Conservation (phyloP, 2,113 vertebrate genomes). For the Chloroceryle aenea region DNA sequence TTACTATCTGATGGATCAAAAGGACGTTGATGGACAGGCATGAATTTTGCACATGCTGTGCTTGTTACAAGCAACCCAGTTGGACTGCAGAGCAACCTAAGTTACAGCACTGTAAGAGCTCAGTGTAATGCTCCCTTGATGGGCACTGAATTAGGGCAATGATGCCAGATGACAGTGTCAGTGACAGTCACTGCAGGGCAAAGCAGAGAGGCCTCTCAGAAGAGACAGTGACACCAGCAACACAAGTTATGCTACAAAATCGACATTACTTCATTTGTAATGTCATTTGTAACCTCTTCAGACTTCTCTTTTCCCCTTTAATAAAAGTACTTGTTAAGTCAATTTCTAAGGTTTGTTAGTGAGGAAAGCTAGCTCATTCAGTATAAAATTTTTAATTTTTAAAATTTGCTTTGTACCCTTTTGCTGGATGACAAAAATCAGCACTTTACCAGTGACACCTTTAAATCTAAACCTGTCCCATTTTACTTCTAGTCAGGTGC, state of each 20-base stretch:
- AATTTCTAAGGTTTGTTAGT: not conserved
- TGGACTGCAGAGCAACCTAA: not conserved
- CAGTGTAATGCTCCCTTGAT: not conserved
- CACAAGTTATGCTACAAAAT: not conserved
- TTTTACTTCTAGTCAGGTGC: not conserved
- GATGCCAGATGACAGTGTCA: not conserved
- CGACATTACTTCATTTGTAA: not conserved
- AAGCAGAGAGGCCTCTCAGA: not conserved
- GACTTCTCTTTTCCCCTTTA: not conserved
- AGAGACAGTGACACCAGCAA: not conserved
- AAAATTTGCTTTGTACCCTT: not conserved
- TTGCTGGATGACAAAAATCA: not conserved
- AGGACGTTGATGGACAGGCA: not conserved
- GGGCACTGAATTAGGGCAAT: not conserved
- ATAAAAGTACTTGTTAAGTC: not conserved
- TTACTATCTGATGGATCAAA: not conserved
- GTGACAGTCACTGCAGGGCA: not conserved
- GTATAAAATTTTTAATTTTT: not conserved
- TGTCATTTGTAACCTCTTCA: not conserved
- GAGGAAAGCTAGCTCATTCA: not conserved
- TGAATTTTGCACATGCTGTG: not conserved
- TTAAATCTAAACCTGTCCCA: not conserved
- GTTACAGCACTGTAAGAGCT: not conserved
- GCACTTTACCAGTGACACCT: not conserved
- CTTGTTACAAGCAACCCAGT: not conserved